A percentile compares a stretch with the other conserved stretches of the same genome.
Conservation (phyloP, 2,797 vertebrate genomes). For the Harpagifer antarcticus region DNA sequence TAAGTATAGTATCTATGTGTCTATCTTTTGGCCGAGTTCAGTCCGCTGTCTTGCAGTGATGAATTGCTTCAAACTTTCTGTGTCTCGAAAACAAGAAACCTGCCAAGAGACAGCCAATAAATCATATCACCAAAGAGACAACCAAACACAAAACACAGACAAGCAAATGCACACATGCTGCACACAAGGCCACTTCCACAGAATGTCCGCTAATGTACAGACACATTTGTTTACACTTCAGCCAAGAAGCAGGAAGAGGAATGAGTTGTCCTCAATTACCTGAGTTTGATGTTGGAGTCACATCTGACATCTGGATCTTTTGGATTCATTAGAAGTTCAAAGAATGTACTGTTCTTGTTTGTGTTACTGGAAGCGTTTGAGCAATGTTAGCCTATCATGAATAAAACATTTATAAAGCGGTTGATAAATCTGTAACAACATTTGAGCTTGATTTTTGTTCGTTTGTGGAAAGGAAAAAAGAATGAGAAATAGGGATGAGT, state of each 20-base stretch:
- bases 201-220: neutral
- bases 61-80: slow-evolving; percentile 39
- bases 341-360: neutral
- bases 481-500: neutral
- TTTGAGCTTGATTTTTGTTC: neutral
- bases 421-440: neutral
- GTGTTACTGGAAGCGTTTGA: neutral
- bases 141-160: slow-evolving; percentile 32
- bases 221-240: slow-evolving; percentile 20
- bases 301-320: slow-evolving; percentile 20
- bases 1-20: slow-evolving; percentile 29
- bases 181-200: slow-evolving; percentile 32
- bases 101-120: slow-evolving; percentile 54
- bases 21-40: slow-evolving; percentile 32
- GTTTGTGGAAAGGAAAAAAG: neutral
- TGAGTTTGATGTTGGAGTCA: slow-evolving; percentile 35
- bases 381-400: slow-evolving; percentile 3
- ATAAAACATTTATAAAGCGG: neutral
- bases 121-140: slow-evolving; percentile 50
- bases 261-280: slow-evolving; percentile 17
- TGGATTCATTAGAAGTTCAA: slow-evolving; percentile 11
- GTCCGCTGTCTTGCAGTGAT: slow-evolving; percentile 39
- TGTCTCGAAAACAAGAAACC: slow-evolving; percentile 27
- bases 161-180: slow-evolving; percentile 33
- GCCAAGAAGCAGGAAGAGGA: slow-evolving; percentile 25